Evolutionary conservation across 2,113 vertebrate species (phyloP).

Genomic region (Varanus salvator): DNA sequence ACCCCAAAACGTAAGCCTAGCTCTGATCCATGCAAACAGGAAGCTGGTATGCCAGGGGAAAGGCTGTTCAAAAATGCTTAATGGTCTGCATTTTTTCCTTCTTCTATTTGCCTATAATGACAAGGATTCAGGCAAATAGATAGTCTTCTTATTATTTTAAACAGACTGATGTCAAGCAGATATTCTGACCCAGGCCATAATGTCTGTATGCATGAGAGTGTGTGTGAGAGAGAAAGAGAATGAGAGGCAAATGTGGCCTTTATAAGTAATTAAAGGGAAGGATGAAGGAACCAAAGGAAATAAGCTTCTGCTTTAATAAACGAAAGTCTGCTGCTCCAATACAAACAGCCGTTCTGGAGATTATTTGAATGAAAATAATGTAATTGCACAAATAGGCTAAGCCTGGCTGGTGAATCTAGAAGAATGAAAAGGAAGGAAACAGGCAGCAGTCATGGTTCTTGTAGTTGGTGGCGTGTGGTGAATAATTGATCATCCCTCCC

Average conservation of each 20-base stretch:
- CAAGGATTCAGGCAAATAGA: not conserved
- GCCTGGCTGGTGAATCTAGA: slow-evolving; percentile 18
- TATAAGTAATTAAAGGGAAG: slow-evolving; percentile 38
- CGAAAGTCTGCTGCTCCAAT: slow-evolving; percentile 61
- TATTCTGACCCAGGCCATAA: not conserved
- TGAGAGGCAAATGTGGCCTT: not conserved
- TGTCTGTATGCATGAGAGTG: not conserved
- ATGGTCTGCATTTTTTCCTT: not conserved
- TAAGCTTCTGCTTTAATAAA: slow-evolving; percentile 34
- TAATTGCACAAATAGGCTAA: slow-evolving; percentile 68
- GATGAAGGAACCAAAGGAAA: slow-evolving; percentile 1
- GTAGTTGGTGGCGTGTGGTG: slow-evolving; percentile 63
- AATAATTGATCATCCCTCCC: slow-evolving; percentile 75
- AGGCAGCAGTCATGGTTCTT: slow-evolving; percentile 56
- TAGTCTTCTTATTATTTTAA: no score
- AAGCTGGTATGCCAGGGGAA: no score
- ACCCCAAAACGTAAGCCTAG: not conserved
- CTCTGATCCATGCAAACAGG: not conserved
- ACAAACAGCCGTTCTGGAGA: slow-evolving; percentile 64
- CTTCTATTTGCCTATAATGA: not conserved
- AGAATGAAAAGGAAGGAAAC: slow-evolving; percentile 42
- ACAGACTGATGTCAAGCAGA: not conserved
- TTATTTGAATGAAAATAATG: slow-evolving; percentile 69
- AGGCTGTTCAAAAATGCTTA: not conserved
- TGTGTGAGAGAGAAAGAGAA: not conserved